phyloP scores from a whole-genome alignment of 2,113 vertebrate species.

The Cygnus buccinator region DNA sequence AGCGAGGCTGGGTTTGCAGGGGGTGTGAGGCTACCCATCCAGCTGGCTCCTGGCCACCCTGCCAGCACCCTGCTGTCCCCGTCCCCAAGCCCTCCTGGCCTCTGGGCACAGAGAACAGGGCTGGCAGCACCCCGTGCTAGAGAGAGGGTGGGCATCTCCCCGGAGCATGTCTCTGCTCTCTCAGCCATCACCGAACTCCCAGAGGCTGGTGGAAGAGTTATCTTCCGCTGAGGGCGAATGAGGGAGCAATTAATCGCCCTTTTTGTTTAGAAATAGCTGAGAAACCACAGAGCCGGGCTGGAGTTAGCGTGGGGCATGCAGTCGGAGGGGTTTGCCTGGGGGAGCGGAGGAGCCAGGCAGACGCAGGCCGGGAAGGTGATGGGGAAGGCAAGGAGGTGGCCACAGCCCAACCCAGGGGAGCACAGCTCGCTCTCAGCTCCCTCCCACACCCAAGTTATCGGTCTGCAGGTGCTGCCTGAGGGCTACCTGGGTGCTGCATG shows the following conservation, averaged over 20 bases:
- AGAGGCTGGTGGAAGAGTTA: background rate
- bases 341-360: background rate
- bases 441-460: too few species aligned
- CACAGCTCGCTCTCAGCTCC: too few species aligned
- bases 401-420: background rate
- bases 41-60: accelerated
- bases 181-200: background rate
- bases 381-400: background rate
- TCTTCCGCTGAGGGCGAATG: background rate
- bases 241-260: background rate
- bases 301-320: background rate
- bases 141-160: background rate
- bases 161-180: background rate
- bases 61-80: background rate
- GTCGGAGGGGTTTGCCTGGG: background rate
- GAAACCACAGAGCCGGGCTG: conserved; percentile 27
- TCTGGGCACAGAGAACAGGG: background rate
- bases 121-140: background rate
- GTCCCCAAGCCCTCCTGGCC: background rate
- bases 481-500: too few species aligned
- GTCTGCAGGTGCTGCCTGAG: too few species aligned
- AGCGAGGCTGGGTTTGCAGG: background rate
- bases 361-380: background rate
- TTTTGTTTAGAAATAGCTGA: conserved; percentile 1
- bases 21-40: background rate